Base-by-base conservation (phyloP, 2,113 vertebrate genomes). In the Perccottus glenii region DNA sequence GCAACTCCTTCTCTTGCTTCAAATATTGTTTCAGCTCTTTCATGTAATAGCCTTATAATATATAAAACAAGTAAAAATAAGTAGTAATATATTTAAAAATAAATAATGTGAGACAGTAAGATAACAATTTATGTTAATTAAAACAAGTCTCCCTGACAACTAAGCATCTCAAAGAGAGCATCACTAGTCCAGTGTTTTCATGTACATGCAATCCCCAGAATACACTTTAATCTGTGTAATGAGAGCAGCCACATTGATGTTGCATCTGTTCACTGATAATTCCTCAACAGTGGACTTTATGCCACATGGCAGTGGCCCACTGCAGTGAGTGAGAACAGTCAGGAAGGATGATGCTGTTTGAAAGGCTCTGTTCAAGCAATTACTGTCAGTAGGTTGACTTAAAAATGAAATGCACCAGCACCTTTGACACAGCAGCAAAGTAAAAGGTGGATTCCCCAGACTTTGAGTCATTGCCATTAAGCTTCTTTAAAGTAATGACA, bases 191-290 rank as follows among this genome's bases (percentile, higher is more conserved):
- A 45, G 61, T 48, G 64, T 78, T 55, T 75, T 73, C 27, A 42
- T 11, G 55, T 63, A 76, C 77, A 80, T 46, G 60, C 70, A 60
- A 72, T 80, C 75, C 72, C 77, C 70, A 71, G 56, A 75, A 77
- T 58, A 65, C 67, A 73, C 62, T 87, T 77, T 73, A 82, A 83
- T 88, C 77, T 81, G 53, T 61, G 62, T 68, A 76, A 82, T 80
- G 83, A 83, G 66, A 73, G 48, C 27, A 66, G 67, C 83, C 69
- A 75, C 77, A 73, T 85, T 85, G 70, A 49, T 49, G 70, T 43
- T 77, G 83, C 87, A 83, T 87, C 85, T 83, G 78, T 80, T 87
- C 80, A n/a, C 77, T 70, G 63, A 45, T 78, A 82, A 83, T 83
- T 88, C 81, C 64, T 77, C 75, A 72, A 32, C 61, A 16, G 78